phyloP scores from a whole-genome alignment of 2,113 vertebrate genomes.

The Neogale vison region DNA sequence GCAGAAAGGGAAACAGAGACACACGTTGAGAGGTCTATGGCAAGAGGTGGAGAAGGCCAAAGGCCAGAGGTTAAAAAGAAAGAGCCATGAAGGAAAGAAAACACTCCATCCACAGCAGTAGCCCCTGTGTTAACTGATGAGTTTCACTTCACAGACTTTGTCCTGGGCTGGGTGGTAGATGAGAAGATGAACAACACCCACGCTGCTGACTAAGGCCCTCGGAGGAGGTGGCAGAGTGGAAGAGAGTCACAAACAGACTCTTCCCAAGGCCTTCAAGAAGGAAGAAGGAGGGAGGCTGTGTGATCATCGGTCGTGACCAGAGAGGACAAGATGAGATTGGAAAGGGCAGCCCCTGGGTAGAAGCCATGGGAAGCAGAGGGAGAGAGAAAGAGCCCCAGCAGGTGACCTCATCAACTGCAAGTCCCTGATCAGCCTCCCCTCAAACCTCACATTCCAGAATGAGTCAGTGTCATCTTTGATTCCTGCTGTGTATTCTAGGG shows the following conservation, averaged over 20 bases:
- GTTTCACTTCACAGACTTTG: constrained; percentile 16
- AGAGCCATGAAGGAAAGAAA: constrained; percentile 71
- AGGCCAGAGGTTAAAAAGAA: constrained; percentile 29
- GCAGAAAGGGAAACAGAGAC: background rate
- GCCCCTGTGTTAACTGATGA: background rate
- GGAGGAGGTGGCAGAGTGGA: rapidly evolving
- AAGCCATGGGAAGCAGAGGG: background rate
- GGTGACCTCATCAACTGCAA: background rate
- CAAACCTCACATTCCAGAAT: background rate
- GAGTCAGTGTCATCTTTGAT: background rate
- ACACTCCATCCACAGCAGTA: background rate
- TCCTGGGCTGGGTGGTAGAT: background rate
- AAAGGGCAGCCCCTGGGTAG: background rate
- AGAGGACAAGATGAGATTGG: background rate
- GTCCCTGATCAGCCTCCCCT: background rate
- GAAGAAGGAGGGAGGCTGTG: background rate
- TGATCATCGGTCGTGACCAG: background rate
- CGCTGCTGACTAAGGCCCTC: constrained; percentile 50
- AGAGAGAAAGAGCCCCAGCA: background rate
- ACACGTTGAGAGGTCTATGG: constrained; percentile 39
- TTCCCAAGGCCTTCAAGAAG: background rate
- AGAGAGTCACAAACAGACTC: background rate
- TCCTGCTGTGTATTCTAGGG: background rate
- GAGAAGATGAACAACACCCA: constrained; percentile 60
- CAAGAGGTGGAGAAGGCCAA: constrained; percentile 48